Base-by-base conservation (phyloP, 2,797 vertebrate genomes). In the Hozukius guyotensis region DNA sequence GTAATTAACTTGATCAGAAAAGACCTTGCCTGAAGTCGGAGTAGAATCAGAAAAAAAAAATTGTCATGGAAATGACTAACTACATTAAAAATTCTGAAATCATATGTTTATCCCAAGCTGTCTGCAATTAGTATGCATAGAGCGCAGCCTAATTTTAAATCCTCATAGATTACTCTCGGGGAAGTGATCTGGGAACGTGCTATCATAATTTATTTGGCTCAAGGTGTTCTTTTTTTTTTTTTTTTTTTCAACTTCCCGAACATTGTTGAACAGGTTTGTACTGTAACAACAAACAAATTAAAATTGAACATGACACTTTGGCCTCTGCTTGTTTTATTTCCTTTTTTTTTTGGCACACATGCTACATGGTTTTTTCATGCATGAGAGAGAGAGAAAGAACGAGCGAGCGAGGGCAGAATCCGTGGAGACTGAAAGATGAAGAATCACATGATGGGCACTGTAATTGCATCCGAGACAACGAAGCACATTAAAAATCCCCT, bases 1-100 rank as follows among this genome's bases (percentile, higher is more conserved):
- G 95, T 94, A 93, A 95, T 94, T 94, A 94, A 93, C 87, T 90
- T 82, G 86, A 94, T 94, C 90, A 93, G 92, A 89, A 93, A 94
- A 91, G 93, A 93, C 93, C 92, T 94, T 86, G 94, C 92, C 91
- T 93, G 83, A 77, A 94, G 92, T 94, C 77, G 56, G 81, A 75
- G 81, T 57, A 27, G 79, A 90, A 75, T 84, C 59, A 8, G 71
- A 27, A 72, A 82, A 88, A 82, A 82, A 88, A 82, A 85, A 71
- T 64, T 64, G 66, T 72, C 82, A 88, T 18, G 57, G 77, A 83
- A 85, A 75, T 78, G 84, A 91, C 88, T 88, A 88, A 91, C 81
- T 87, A 63, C 79, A 89, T 91, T 81, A 78, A 89, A 87, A 86
- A 90, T 77, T 90, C 80, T 79, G 75, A 90, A 92, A 88, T 92